phyloP scores from a whole-genome alignment of 2,888 invertebrate species.

The Sicus ferrugineus region DNA sequence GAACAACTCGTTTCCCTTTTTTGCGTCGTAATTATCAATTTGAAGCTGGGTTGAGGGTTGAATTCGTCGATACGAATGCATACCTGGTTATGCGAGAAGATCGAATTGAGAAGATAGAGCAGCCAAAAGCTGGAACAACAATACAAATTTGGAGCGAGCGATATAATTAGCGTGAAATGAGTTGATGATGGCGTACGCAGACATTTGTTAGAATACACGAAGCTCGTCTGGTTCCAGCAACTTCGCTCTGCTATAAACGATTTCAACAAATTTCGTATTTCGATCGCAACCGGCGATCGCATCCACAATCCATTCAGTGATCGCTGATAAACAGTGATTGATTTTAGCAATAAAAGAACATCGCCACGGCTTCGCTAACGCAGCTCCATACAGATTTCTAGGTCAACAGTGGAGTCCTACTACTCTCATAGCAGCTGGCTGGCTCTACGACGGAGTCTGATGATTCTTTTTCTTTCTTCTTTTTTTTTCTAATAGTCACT shows the following conservation, averaged over 20 bases:
- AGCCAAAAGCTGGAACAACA: background rate
- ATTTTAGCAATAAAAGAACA: slow-evolving; percentile 18
- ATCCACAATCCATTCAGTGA: background rate
- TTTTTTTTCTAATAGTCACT: background rate
- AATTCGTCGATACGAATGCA: background rate
- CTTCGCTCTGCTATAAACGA: slow-evolving; percentile 2
- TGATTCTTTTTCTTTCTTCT: background rate
- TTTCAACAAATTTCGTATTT: slow-evolving; percentile 1
- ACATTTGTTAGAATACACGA: background rate
- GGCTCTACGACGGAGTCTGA: background rate
- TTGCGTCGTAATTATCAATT: slow-evolving; percentile 5
- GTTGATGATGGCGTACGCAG: background rate
- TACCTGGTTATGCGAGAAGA: background rate
- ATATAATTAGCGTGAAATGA: slow-evolving; percentile 12
- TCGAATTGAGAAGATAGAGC: background rate
- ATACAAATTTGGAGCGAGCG: background rate
- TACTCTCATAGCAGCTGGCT: background rate
- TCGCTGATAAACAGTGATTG: slow-evolving; percentile 12
- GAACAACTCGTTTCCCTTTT: too few species aligned
- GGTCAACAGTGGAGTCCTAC: background rate
- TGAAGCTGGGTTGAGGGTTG: background rate
- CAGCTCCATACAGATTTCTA: background rate
- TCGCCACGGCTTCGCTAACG: background rate
- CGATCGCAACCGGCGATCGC: slow-evolving; percentile 4
- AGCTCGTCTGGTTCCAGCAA: background rate